Percentiles rank a stretch among this genome's conserved stretches.
phyloP scores from a whole-genome alignment of 2,797 vertebrate genomes.

The Sebastes elongatus region DNA sequence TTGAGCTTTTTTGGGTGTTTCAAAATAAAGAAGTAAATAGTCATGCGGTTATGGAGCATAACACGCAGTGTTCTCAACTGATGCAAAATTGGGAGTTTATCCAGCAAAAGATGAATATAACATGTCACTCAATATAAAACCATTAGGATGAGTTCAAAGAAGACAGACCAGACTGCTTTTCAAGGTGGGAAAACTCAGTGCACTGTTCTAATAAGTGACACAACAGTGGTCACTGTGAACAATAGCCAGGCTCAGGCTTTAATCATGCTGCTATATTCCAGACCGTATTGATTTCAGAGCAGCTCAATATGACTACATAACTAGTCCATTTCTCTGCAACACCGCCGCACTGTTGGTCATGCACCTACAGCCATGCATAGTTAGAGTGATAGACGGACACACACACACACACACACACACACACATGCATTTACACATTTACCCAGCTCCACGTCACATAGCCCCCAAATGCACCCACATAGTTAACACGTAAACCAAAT shows the following conservation, averaged over 20 bases:
- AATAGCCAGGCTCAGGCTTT: slow-evolving; percentile 87
- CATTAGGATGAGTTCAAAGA: background rate
- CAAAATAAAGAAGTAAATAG: slow-evolving; percentile 8
- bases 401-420: background rate
- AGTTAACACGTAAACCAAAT: slow-evolving; percentile 46
- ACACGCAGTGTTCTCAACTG: background rate
- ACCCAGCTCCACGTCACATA: background rate
- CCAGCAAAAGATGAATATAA: slow-evolving; percentile 1
- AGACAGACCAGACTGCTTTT: slow-evolving; percentile 68
- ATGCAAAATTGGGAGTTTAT: slow-evolving; percentile 1
- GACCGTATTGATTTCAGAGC: slow-evolving; percentile 89
- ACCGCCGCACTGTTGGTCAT: slow-evolving; percentile 84
- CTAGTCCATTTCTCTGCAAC: slow-evolving; percentile 89
- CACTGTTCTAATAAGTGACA: slow-evolving; percentile 79
- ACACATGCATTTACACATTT: slow-evolving; percentile 22
- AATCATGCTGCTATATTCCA: slow-evolving; percentile 86
- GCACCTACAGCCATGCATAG: slow-evolving; percentile 76
- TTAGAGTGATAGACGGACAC: slow-evolving; percentile 30
- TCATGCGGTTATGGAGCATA: background rate
- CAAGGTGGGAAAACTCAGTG: slow-evolving; percentile 81
- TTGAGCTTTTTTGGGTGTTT: background rate
- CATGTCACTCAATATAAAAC: slow-evolving; percentile 4
- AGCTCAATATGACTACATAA: slow-evolving; percentile 89
- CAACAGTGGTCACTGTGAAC: slow-evolving; percentile 81
- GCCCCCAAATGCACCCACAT: background rate